Evolutionary conservation across 2,113 vertebrate species (phyloP), one percentile per base, ranked within the genome.

Genomic region (Pogona vitticeps): DNA sequence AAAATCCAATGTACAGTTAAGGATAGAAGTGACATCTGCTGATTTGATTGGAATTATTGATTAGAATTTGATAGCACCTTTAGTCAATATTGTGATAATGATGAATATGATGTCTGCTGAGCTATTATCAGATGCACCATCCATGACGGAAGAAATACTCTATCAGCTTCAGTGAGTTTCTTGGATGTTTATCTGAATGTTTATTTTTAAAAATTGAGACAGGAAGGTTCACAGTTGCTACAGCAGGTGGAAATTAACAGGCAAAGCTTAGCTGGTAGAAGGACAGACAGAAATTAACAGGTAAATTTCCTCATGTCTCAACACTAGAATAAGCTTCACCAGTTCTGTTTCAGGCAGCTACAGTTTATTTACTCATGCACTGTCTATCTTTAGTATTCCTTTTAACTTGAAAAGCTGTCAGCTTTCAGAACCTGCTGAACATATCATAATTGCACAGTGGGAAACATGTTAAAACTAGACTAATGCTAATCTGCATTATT

Each of bases 1-100:
- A 91, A 94, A 86, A 93, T 85, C 31, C 85, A 85, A 88, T 85
- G 88, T 94, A 94, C 79, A 93, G 91, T 89, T 91, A 4, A 88
- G 91, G 83, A 67, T 86, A 87, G 40, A 81, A 79, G 71, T 91
- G 82, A 21, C 63, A 79, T 81, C 36, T 67, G 76, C 23, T 38
- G 84, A 2, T 36, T 65, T 83, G 72, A 71, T 46, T 81, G 46
- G 88, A 91, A 91, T 3, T 59, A 61, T 87, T 82, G 38, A n/a
- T 82, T 90, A n/a, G 80, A 85, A 86, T 12, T 93, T 91, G 82
- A 79, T 87, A 88, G 20, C 71, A 79, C 59, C n/a, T 70, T 86
- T 68, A 83, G 65, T 79, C 86, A 82, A 1, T 40, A 0, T 33
- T 82, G 1, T 75, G n/a, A 18, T 40, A 88, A 88, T 14, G 38